Evolutionary conservation across 2,797 vertebrate genomes (phyloP).

Genomic region (Prunella strophiata): DNA sequence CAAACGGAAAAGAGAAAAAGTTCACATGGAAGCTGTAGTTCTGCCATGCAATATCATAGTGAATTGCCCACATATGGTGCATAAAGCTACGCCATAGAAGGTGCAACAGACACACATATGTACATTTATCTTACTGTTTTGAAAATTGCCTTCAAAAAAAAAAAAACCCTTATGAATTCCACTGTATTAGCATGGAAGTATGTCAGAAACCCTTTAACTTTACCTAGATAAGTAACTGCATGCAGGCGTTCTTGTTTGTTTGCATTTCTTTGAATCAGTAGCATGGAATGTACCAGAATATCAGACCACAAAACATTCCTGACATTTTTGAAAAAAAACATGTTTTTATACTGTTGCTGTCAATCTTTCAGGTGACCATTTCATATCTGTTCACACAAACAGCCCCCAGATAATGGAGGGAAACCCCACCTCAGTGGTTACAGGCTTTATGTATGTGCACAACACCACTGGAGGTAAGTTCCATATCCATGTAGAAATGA

Average conservation of each 20-base stretch:
- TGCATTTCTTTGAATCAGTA: conserved; percentile 27
- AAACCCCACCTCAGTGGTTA: neutral
- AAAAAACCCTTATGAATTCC: neutral
- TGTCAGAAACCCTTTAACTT: neutral
- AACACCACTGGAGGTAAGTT: neutral
- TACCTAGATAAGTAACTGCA: neutral
- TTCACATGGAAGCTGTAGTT: neutral
- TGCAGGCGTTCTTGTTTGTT: neutral
- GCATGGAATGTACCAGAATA: conserved; percentile 31
- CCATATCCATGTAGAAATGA: fast-evolving
- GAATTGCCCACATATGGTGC: neutral
- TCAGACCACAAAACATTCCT: conserved; percentile 17
- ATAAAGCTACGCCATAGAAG: neutral
- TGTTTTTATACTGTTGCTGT: neutral
- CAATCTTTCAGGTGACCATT: neutral
- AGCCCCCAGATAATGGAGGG: neutral
- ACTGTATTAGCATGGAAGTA: neutral
- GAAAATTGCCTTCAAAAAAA: neutral
- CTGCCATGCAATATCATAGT: neutral
- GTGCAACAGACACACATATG: neutral
- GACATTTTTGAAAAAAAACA: neutral
- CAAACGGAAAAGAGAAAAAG: neutral
- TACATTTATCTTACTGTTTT: neutral
- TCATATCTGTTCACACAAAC: neutral
- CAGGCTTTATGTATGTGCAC: neutral